Base-by-base conservation (phyloP, 2,888 invertebrate species). In the Mesorhabditis spiculigera region DNA sequence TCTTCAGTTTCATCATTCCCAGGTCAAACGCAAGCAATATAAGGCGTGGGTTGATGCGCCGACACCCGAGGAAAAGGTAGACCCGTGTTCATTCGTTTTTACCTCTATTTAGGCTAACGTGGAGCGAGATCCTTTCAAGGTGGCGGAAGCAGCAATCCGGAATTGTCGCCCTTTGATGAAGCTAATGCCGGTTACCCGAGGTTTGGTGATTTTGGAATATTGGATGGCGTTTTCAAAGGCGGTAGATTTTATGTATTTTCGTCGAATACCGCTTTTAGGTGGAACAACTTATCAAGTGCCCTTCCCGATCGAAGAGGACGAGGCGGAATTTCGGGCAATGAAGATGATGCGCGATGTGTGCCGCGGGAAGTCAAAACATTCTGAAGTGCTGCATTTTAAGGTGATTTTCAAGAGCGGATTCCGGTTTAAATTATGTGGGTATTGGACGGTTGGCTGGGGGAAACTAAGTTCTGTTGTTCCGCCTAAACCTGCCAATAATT, bases 291-390 rank as follows among this genome's bases (percentile, higher is more conserved):
- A 85, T 45, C 86, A 93, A 91, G 94, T 97, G 41, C 98, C 98
- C n/a, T 90, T 93, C 4, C 93, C 95, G 0, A 89, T 96, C 64
- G 90, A 90, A 13, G 90, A 91, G 10, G 90, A 89, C 10, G 90
- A 91, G 80, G 91, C 94, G 3, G 89, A 90, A 74, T 95, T 93
- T 86, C 84, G 92, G 66, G 91, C 94, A 0, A 93, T 95, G 89
- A 93, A 93, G 84, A 96, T 95, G 95, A 85, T 98, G 28, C 89
- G 95, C 70, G 90, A 91, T 69, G 91, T 93, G 42, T 91, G 91
- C 2, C 89, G 91, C 68, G 92, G 93, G n/a, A 67, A 73, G 42
- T 72, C 80, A 8, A 75, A 73, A 43, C 77, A 78, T 58, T 76
- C 76, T 64, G 77, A 77, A 70, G n/a, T 50, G 8, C n/a, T 50